Percentiles rank a stretch among this genome's conserved stretches.
Evolutionary conservation across 2,113 vertebrate species (phyloP).

Genomic region (Toxotes chatareus): DNA sequence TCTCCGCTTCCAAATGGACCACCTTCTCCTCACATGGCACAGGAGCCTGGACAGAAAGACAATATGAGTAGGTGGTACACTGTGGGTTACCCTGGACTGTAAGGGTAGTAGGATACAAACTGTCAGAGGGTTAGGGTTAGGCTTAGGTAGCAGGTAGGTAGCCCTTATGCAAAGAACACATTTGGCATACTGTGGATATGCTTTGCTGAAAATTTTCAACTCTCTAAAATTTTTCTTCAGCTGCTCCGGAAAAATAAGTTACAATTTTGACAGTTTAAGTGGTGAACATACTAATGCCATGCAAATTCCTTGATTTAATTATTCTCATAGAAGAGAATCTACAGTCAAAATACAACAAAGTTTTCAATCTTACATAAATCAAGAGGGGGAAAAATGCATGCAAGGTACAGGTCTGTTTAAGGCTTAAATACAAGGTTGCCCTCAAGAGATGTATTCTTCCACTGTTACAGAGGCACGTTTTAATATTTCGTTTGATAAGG

Average conservation of each 20-base stretch:
- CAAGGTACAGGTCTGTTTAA: no score
- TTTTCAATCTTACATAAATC: background rate
- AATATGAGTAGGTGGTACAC: background rate
- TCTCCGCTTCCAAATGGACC: constrained; percentile 53
- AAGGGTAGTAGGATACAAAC: background rate
- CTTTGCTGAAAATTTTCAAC: background rate
- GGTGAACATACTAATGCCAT: no score
- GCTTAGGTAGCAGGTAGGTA: no score
- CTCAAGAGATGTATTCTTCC: background rate
- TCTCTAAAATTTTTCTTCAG: no score
- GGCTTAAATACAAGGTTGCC: background rate
- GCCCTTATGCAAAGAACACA: background rate
- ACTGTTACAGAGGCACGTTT: background rate
- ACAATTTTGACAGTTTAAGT: no score
- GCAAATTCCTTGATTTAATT: background rate
- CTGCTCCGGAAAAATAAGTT: no score
- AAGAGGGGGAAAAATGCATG: no score
- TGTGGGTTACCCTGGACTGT: background rate
- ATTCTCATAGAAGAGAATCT: background rate
- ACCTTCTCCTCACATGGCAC: constrained; percentile 62
- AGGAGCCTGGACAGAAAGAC: constrained; percentile 52
- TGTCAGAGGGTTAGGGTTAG: background rate
- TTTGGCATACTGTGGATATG: background rate
- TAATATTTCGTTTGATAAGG: background rate
- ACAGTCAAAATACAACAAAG: background rate